Evolutionary conservation across 1,140 invertebrate species (phyloP).

Genomic region (Heliconius himera): DNA sequence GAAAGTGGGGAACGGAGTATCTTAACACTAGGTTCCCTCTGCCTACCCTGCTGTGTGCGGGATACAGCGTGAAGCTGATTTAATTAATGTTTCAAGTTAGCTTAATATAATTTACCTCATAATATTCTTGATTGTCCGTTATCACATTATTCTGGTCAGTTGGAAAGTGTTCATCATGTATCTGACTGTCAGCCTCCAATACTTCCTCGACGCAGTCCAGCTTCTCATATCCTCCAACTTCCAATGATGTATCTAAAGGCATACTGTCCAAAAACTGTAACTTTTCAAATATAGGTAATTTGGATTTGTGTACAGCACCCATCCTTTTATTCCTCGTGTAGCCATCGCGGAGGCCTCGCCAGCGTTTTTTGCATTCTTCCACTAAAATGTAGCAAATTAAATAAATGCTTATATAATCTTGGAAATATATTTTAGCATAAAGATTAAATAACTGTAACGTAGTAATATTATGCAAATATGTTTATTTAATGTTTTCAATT

Average conservation of each 20-base stretch:
- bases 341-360: slow-evolving; percentile 70
- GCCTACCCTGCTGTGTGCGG: too few relatives aligned
- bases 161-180: slow-evolving; percentile 16
- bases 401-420: neutral
- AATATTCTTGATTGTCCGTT: slow-evolving; percentile 74
- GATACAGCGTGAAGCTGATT: too few relatives aligned
- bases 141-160: slow-evolving; percentile 60
- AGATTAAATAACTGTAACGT: neutral
- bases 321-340: slow-evolving; percentile 66
- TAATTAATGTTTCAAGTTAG: too few relatives aligned
- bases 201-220: slow-evolving; percentile 37
- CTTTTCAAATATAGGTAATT: slow-evolving; percentile 63
- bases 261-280: slow-evolving; percentile 61
- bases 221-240: slow-evolving; percentile 31
- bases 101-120: slow-evolving; percentile 54
- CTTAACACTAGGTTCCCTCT: too few relatives aligned
- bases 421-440: neutral
- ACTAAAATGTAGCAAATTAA: slow-evolving; percentile 55
- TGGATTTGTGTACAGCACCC: slow-evolving; percentile 66
- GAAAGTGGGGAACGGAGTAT: too few relatives aligned
- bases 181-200: slow-evolving; percentile 33
- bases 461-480: neutral
- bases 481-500: neutral
- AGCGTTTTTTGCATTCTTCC: slow-evolving; percentile 76
- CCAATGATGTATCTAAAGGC: slow-evolving; percentile 30